phyloP scores from a whole-genome alignment of 2,797 vertebrate species.

The Morus bassanus region DNA sequence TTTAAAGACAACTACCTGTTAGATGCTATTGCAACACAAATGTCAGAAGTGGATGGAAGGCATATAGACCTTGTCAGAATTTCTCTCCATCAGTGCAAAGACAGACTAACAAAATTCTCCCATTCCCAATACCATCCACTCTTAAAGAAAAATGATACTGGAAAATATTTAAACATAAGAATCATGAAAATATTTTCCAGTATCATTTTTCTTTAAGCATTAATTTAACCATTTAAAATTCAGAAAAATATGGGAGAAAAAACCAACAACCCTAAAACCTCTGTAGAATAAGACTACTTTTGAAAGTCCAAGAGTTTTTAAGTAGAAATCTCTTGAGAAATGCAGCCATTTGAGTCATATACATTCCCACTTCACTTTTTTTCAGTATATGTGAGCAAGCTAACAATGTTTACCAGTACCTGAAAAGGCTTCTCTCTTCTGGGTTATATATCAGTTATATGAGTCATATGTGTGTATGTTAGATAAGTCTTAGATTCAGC shows the following conservation, averaged over 20 bases:
- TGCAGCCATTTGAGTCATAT: not conserved
- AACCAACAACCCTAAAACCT: rapidly evolving
- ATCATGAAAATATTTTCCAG: not conserved
- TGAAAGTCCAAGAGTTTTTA: not conserved
- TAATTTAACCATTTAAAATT: not conserved
- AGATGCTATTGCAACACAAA: not conserved
- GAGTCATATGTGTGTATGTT: not conserved
- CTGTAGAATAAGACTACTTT: not conserved
- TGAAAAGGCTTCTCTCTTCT: not conserved
- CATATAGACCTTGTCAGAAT: not conserved
- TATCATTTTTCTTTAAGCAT: too few relatives aligned
- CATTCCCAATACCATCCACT: not conserved
- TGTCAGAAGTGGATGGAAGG: not conserved
- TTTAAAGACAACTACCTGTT: not conserved
- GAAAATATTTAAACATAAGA: not conserved
- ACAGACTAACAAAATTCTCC: not conserved
- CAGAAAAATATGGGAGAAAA: not conserved
- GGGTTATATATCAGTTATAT: not conserved
- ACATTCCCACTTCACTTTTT: not conserved
- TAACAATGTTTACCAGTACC: not conserved
- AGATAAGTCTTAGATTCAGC: not conserved
- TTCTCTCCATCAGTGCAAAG: not conserved
- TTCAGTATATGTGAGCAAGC: not conserved
- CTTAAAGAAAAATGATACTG: not conserved
- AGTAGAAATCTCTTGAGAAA: not conserved